Percentiles rank a stretch among this genome's conserved stretches.
These are phyloP conservation scores for Cyprinodon diabolis DNA, from an alignment of 2,797 vertebrate genomes.

Conservation along the genomic window DNA sequence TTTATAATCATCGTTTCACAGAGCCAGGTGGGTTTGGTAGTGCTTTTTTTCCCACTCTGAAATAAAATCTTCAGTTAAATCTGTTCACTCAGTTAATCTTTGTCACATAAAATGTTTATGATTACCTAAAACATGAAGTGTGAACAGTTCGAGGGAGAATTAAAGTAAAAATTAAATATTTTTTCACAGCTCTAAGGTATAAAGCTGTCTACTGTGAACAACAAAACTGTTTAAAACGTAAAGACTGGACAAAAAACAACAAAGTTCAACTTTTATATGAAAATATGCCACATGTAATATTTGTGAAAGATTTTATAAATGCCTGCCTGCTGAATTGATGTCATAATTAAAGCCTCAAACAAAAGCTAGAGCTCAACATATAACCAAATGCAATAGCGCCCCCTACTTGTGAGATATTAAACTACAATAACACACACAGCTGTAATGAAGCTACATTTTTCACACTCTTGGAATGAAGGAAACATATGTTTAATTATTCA, in stretches of 20 bases:
- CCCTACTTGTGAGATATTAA: not conserved
- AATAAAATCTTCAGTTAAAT: too few relatives aligned
- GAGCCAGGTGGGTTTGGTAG: too few relatives aligned
- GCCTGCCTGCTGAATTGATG: too few relatives aligned
- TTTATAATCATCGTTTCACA: too few relatives aligned
- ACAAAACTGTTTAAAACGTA: not conserved
- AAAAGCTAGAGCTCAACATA: too few relatives aligned
- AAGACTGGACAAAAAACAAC: not conserved
- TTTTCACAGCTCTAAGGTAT: not conserved
- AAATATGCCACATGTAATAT: not conserved
- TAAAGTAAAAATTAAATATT: not conserved
- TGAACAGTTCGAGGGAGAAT: too few relatives aligned
- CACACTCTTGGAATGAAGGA: not conserved
- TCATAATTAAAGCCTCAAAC: not conserved
- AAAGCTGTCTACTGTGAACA: not conserved
- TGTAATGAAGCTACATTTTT: not conserved
- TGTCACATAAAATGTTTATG: not conserved
- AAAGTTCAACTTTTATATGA: too few relatives aligned
- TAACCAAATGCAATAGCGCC: conserved; percentile 19
- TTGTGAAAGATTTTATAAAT: too few relatives aligned
- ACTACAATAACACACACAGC: not conserved
- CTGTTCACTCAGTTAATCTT: not conserved
- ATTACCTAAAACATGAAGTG: not conserved
- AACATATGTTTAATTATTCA: not conserved
- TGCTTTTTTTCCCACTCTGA: too few relatives aligned